Percentiles rank a stretch among this genome's conserved stretches.
Conservation (phyloP, 2,797 vertebrate species). For the Enteromius fasciolatus region DNA sequence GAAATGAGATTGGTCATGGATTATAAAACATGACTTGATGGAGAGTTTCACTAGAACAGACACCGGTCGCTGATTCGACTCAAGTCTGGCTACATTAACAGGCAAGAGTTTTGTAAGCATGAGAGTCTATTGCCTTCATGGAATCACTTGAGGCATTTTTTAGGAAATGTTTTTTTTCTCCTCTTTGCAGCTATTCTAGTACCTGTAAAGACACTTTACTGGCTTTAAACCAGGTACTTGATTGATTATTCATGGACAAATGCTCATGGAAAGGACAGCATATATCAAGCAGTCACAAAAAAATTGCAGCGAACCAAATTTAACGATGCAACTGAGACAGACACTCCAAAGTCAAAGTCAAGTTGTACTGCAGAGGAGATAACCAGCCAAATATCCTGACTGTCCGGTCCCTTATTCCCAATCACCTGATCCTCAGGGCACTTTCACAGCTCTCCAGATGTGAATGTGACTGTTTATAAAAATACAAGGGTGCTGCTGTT, state of each 20-base stretch:
- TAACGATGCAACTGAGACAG: constrained; percentile 23
- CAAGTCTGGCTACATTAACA: constrained; percentile 13
- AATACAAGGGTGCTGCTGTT: neutral
- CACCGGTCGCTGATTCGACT: constrained; percentile 17
- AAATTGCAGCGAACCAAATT: constrained; percentile 2
- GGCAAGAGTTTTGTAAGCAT: constrained; percentile 25
- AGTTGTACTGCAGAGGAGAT: constrained; percentile 45
- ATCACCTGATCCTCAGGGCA: constrained; percentile 34
- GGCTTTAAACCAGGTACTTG: constrained; percentile 23
- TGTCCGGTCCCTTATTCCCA: constrained; percentile 38
- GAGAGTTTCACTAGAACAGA: constrained; percentile 38
- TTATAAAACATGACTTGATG: constrained; percentile 44
- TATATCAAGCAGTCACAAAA: constrained; percentile 30
- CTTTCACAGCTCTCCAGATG: constrained; percentile 4
- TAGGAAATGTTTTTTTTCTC: neutral
- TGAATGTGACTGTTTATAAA: constrained; percentile 1
- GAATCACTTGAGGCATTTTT: constrained; percentile 6
- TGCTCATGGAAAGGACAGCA: constrained; percentile 30
- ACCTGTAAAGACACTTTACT: constrained; percentile 29
- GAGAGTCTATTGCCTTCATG: neutral
- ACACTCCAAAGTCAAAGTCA: constrained; percentile 35
- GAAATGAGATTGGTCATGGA: constrained; percentile 38
- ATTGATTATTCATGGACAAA: constrained; percentile 40
- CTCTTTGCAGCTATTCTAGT: constrained; percentile 7
- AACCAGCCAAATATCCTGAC: constrained; percentile 37